These are phyloP conservation scores for Drosophila cognata DNA, from an alignment of 2,888 invertebrate species.

Conservation along the genomic window DNA sequence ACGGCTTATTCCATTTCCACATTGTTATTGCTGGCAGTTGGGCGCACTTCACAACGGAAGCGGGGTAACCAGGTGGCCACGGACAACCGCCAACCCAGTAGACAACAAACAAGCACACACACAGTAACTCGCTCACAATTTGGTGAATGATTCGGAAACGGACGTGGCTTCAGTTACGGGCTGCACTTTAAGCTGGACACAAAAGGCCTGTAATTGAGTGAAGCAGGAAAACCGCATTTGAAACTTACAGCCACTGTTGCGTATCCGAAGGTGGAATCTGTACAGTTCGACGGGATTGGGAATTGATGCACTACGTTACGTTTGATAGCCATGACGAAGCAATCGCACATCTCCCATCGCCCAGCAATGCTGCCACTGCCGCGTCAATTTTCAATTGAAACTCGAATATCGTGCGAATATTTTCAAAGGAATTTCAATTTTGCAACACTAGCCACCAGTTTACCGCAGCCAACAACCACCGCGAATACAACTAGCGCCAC, in stretches of 20 bases:
- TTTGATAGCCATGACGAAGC: constrained; percentile 48
- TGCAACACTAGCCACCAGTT: constrained; percentile 49
- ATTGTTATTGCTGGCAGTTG: constrained; percentile 53
- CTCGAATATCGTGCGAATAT: constrained; percentile 75
- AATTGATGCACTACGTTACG: constrained; percentile 4
- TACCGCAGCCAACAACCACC: neutral
- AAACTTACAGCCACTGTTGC: constrained; percentile 49
- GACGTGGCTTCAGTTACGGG: constrained; percentile 68
- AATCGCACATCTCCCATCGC: constrained; percentile 27
- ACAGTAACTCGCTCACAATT: constrained; percentile 40
- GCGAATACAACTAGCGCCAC: neutral
- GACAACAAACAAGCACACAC: constrained; percentile 42
- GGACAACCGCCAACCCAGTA: constrained; percentile 45
- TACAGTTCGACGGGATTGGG: constrained; percentile 9
- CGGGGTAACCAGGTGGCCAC: constrained; percentile 45
- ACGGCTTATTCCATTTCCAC: constrained; percentile 48
- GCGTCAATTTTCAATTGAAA: constrained; percentile 74
- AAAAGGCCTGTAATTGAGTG: constrained; percentile 77
- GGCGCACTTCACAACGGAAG: constrained; percentile 29
- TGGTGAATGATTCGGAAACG: constrained; percentile 68
- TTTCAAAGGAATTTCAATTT: constrained; percentile 76
- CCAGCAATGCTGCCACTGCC: constrained; percentile 5
- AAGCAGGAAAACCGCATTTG: constrained; percentile 56
- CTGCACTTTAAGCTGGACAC: constrained; percentile 54
- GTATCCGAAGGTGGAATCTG: constrained; percentile 4